A percentile compares a stretch with the other conserved stretches of the same genome.
Evolutionary conservation across 2,888 invertebrate species (phyloP).

Genomic region (Galeopsomyia nigrocyanea): DNA sequence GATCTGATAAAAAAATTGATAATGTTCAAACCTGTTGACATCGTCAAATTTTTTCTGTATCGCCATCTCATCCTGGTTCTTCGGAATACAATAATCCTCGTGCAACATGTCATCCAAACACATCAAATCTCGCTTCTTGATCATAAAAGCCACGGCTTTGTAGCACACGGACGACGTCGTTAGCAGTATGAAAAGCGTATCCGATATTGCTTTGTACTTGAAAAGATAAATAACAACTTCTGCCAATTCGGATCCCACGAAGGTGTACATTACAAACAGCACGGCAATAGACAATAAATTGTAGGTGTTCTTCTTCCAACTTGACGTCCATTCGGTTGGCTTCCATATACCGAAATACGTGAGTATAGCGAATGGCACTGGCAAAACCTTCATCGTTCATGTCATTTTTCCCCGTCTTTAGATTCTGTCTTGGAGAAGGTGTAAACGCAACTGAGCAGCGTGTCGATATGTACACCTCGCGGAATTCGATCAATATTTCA

Average conservation of each 20-base stretch:
- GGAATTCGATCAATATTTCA: slow-evolving; percentile 9
- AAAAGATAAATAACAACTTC: not conserved
- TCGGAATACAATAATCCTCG: slow-evolving; percentile 8
- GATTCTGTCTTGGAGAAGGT: no score
- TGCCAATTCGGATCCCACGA: not conserved
- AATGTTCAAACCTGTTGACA: slow-evolving; percentile 13
- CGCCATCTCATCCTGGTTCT: not conserved
- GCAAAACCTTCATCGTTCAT: not conserved
- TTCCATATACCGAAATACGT: slow-evolving; percentile 41
- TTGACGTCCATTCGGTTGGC: slow-evolving; percentile 33
- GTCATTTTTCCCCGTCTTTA: not conserved
- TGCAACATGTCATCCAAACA: not conserved
- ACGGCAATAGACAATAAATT: slow-evolving; percentile 2
- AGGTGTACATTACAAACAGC: slow-evolving; percentile 4
- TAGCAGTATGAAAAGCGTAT: slow-evolving; percentile 11
- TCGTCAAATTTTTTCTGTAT: slow-evolving; percentile 19
- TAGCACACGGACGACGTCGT: not conserved
- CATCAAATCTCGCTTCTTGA: not conserved
- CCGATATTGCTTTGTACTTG: not conserved
- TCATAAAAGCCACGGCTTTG: slow-evolving; percentile 7
- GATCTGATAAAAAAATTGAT: no score
- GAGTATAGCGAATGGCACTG: slow-evolving; percentile 15
- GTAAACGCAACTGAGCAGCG: not conserved
- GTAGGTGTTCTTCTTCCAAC: slow-evolving; percentile 24
- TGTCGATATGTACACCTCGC: not conserved